Evolutionary conservation across 2,113 vertebrate genomes (phyloP), one percentile per base, ranked within the genome.

Genomic region (Raja brachyura): DNA sequence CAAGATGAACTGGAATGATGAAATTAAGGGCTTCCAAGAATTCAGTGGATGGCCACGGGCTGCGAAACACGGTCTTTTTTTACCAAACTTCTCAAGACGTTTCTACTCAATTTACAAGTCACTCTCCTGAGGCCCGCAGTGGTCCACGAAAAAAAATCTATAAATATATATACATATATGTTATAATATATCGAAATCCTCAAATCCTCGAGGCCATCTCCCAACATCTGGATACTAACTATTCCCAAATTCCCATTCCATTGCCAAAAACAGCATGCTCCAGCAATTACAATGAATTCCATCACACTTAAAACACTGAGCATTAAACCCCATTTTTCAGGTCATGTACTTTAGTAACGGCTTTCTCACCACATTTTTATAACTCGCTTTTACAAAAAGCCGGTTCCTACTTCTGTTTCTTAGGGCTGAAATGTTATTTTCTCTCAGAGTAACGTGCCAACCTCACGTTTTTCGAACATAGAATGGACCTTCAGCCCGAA

Each of bases 221-320:
- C 68, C 39, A 48, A 92, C 90, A 92, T 92, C 90, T 92, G 90
- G 90, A 92, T 54, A 92, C 33, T 73, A 92, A 92, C 66, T 73
- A 92, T 92, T 92, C 66, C 66, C 90, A 92, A 92, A 92, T 73
- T 92, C 39, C 20, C 90, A 28, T 33, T 28, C 39, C 39, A 28
- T 8, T 92, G 90, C 90, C 90, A 92, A 92, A 92, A 20, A 54
- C 90, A 33, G 90, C 90, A 92, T 92, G 90, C 66, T 73, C 68
- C 68, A 92, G 73, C 90, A 92, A 92, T 92, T 92, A 92, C 90
- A 68, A 18, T 39, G 39, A 73, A 92, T 92, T 92, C 90, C 90
- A 92, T 92, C 90, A 92, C 90, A 92, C 90, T 92, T 92, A 92
- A 92, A 92, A 92, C 33, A 92, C 63, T 25, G 90, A 73, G 22